Percentiles rank a stretch among this genome's conserved stretches.
These are phyloP conservation scores for Cerceris ruficornis DNA, from an alignment of 2,888 invertebrate species.

Conservation along the genomic window DNA sequence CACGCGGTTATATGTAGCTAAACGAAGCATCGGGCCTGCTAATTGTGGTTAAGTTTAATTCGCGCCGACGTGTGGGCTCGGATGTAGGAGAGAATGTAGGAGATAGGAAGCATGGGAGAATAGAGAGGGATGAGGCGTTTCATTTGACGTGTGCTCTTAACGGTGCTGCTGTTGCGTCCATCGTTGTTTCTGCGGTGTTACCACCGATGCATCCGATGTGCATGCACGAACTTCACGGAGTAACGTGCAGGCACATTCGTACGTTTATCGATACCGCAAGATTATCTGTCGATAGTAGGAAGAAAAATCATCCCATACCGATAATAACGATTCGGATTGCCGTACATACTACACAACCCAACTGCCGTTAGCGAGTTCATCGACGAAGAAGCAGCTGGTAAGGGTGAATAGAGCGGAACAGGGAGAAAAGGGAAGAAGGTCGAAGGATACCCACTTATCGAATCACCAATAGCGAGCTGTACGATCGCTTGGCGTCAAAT, in stretches of 20 bases:
- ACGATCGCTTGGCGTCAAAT: slow-evolving; percentile 62
- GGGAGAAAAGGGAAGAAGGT: slow-evolving; percentile 13
- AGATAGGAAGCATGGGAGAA: neutral
- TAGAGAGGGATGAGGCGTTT: slow-evolving; percentile 19
- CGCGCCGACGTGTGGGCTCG: slow-evolving; percentile 54
- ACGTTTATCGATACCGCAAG: slow-evolving; percentile 56
- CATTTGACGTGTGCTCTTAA: slow-evolving; percentile 56
- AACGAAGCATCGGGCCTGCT: slow-evolving; percentile 65
- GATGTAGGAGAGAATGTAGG: neutral
- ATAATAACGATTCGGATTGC: slow-evolving; percentile 35
- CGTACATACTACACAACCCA: slow-evolving; percentile 5
- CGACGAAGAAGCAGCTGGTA: slow-evolving; percentile 16
- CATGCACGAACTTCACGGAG: slow-evolving; percentile 3
- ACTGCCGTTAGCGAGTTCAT: slow-evolving; percentile 6
- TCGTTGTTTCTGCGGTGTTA: slow-evolving; percentile 23
- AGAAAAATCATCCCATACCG: slow-evolving; percentile 44
- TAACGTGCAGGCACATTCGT: slow-evolving; percentile 13
- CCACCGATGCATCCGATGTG: slow-evolving; percentile 40
- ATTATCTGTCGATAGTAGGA: slow-evolving; percentile 66
- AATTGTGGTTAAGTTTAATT: slow-evolving; percentile 77
- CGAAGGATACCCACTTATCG: slow-evolving; percentile 69
- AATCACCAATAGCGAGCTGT: slow-evolving; percentile 69
- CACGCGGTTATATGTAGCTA: slow-evolving; percentile 67
- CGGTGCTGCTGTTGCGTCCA: slow-evolving; percentile 8
- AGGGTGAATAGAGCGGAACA: slow-evolving; percentile 6